phyloP scores from a whole-genome alignment of 1,140 invertebrate genomes.

The Manduca sexta region DNA sequence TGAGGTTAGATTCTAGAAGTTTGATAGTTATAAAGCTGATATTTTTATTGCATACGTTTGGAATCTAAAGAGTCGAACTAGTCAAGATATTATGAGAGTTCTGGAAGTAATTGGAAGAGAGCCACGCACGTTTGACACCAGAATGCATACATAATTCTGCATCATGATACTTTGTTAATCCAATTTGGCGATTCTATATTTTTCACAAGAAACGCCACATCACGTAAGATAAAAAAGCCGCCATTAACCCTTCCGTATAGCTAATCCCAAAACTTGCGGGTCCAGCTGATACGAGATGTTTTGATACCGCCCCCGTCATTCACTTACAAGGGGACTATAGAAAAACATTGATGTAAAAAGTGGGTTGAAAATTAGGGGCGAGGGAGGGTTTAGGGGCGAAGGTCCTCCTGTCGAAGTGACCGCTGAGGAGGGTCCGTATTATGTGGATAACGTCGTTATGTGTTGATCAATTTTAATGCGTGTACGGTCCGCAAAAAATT shows the following conservation, averaged over 20 bases:
- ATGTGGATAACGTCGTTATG: slow-evolving; percentile 70
- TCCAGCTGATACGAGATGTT: slow-evolving; percentile 58
- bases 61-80: too few relatives aligned
- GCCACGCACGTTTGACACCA: too few relatives aligned
- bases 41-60: too few relatives aligned
- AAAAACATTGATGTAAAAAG: slow-evolving; percentile 72
- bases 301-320: slow-evolving; percentile 65
- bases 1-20: too few relatives aligned
- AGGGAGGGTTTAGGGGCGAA: slow-evolving; percentile 20
- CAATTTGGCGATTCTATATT: too few relatives aligned
- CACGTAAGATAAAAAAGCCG: not conserved
- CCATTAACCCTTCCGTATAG: slow-evolving; percentile 14
- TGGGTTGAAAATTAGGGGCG: slow-evolving; percentile 51
- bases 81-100: too few relatives aligned
- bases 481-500: slow-evolving; percentile 18
- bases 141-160: too few relatives aligned
- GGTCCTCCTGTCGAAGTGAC: slow-evolving; percentile 66
- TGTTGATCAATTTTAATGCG: slow-evolving; percentile 72
- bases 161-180: too few relatives aligned
- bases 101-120: too few relatives aligned
- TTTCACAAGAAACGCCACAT: too few relatives aligned
- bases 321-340: slow-evolving; percentile 58
- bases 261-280: slow-evolving; percentile 52
- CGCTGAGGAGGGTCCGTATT: slow-evolving; percentile 69
- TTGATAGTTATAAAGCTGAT: too few relatives aligned